phyloP scores from a whole-genome alignment of 2,797 vertebrate genomes.

The Amazonetta brasiliensis region DNA sequence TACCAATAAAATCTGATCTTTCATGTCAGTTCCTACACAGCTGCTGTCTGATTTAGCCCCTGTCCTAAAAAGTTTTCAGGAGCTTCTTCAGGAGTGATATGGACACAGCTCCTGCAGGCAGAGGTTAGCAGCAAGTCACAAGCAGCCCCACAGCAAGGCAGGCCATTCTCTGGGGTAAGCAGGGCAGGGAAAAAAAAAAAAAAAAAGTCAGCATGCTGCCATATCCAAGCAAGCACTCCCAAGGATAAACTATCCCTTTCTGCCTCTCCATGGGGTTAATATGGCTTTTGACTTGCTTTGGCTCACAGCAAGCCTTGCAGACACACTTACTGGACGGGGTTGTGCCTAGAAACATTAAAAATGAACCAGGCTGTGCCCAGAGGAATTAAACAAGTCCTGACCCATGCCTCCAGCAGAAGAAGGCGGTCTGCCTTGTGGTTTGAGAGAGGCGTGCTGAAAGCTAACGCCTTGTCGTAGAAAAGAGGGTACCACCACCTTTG shows the following conservation, averaged over 20 bases:
- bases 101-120: not conserved
- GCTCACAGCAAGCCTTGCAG: not conserved
- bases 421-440: not conserved
- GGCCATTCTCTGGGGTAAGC: not conserved
- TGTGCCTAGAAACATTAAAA: not conserved
- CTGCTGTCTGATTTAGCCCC: not conserved
- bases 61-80: not conserved
- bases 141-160: not conserved
- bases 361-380: not conserved
- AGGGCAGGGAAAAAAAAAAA: not conserved
- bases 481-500: not conserved
- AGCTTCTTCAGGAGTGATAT: not conserved
- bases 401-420: rapidly evolving
- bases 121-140: not conserved
- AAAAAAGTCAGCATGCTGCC: not conserved
- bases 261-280: not conserved
- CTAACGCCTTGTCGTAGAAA: not conserved
- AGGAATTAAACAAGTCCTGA: not conserved
- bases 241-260: not conserved
- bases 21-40: not conserved
- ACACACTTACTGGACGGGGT: not conserved
- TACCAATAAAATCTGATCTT: not conserved
- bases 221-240: not conserved
- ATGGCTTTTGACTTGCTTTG: not conserved
- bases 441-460: not conserved